Evolutionary conservation across 2,113 vertebrate species (phyloP).

Genomic region (Rhabdornis inornatus): DNA sequence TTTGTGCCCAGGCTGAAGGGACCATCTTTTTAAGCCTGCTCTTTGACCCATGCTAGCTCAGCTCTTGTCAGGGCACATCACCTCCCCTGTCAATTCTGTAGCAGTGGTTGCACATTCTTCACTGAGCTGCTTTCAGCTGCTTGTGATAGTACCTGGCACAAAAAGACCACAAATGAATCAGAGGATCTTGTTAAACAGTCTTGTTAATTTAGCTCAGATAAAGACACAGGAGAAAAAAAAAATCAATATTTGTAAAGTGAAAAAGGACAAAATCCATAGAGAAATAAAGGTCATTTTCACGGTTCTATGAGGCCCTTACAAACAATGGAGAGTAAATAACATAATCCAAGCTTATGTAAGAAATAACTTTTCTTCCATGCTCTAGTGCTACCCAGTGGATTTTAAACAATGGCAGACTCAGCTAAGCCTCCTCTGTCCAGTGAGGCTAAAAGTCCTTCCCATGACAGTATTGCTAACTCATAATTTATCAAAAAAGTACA

Average conservation of each 20-base stretch:
- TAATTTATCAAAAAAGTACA: background rate
- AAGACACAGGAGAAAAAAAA: conserved; percentile 3
- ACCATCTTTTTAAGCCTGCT: conserved; percentile 18
- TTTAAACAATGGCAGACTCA: conserved; percentile 9
- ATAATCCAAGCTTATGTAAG: conserved; percentile 46
- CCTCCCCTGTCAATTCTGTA: background rate
- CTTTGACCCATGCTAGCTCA: conserved; percentile 22
- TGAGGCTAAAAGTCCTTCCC: background rate
- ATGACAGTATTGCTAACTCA: background rate
- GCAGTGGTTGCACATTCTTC: background rate
- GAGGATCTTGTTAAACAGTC: conserved; percentile 42
- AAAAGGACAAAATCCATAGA: conserved; percentile 51
- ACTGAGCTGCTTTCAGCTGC: conserved; percentile 29
- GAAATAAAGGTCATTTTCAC: conserved; percentile 59
- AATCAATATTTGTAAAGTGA: conserved; percentile 54
- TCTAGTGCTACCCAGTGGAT: conserved; percentile 17
- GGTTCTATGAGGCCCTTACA: conserved; percentile 12
- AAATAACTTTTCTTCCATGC: conserved; percentile 29
- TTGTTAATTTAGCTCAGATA: conserved; percentile 51
- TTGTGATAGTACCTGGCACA: conserved; percentile 6
- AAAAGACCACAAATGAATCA: conserved; percentile 38
- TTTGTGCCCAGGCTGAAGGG: background rate
- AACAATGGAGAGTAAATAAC: conserved; percentile 50
- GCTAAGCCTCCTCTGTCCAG: background rate
- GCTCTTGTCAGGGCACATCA: conserved; percentile 39